Percentiles rank a stretch among this genome's conserved stretches.
Evolutionary conservation across 2,888 invertebrate species (phyloP).

Genomic region (Pterobdella sp.): DNA sequence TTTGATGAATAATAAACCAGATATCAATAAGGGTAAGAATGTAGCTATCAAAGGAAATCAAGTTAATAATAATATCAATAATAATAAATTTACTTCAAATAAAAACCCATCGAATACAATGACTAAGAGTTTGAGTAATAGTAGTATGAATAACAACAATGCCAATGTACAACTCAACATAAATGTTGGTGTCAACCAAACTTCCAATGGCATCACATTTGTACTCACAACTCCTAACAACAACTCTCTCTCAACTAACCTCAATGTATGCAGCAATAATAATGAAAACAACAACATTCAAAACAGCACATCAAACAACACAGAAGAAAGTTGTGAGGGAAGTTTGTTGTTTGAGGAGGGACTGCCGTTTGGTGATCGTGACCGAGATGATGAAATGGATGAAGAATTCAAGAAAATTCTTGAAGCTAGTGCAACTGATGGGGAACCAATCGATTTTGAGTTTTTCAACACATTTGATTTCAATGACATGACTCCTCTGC

Average conservation of each 20-base stretch:
- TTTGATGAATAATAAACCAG: background rate
- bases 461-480: constrained; percentile 22
- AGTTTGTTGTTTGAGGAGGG: constrained; percentile 1
- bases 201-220: constrained; percentile 24
- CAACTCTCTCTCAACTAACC: background rate
- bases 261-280: background rate
- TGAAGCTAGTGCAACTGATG: constrained; percentile 9
- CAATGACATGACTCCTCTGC: constrained; percentile 9
- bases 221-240: constrained; percentile 15
- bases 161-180: constrained; percentile 21
- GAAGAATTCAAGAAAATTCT: background rate
- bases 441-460: constrained; percentile 23
- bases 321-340: background rate
- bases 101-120: background rate
- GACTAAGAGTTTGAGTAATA: background rate
- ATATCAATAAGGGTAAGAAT: background rate
- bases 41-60: background rate
- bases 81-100: background rate
- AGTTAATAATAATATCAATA: background rate
- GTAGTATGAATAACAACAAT: background rate
- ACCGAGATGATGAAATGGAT: constrained; percentile 5
- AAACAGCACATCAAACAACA: background rate
- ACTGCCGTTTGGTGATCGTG: background rate
- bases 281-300: background rate
- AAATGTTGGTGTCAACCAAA: constrained; percentile 17